Base-by-base conservation (phyloP, 2,888 invertebrate genomes). In the Drosophila multiciliata region DNA sequence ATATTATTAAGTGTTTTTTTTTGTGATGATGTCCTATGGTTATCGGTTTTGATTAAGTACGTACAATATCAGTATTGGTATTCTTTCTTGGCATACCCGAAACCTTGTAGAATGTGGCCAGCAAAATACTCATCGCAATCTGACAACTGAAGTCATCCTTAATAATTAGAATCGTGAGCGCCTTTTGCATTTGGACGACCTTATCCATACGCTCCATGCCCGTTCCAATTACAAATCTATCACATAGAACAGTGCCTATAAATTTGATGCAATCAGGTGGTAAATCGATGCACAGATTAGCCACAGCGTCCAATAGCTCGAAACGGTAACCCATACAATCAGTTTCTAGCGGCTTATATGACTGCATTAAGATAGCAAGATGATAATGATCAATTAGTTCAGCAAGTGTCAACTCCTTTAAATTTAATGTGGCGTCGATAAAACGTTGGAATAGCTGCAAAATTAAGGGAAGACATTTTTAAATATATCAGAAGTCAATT, bases 301-400 rank as follows among this genome's bases (percentile, higher is more conserved):
- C 8, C 0, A 83, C 75, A 1, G 50, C 62, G 23, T 67, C 52
- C n/a, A 83, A 3, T 8, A 84, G 17, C 1, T 35, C 62, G 7
- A 29, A 29, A 9, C 84, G 87, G 7, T 66, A 38, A 5, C 17
- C 20, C 23, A 59, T 65, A 9, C 66, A 23, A 15, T 61, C 40
- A 0, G 33, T 23, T 2, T 66, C 38, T 9, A 60, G 12, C n/a
- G 7, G 40, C 7, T 71, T 45, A 32, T 69, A 83, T 7, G 36
- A 50, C 40, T 73, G 66, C 87, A 89, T 75, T 20, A 83, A 58
- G 5, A 89, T 68, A 0, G 73, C 59, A 33, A 84, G 12, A 12
- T 69, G 71, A n/a, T 74, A 78, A 0, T 75, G 57, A 61, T 84
- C 84, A 6, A 81, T 11, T 2, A 83, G 58, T 42, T 78, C 15